Evolutionary conservation across 2,888 invertebrate genomes (phyloP).

Genomic region (Boloria selene): DNA sequence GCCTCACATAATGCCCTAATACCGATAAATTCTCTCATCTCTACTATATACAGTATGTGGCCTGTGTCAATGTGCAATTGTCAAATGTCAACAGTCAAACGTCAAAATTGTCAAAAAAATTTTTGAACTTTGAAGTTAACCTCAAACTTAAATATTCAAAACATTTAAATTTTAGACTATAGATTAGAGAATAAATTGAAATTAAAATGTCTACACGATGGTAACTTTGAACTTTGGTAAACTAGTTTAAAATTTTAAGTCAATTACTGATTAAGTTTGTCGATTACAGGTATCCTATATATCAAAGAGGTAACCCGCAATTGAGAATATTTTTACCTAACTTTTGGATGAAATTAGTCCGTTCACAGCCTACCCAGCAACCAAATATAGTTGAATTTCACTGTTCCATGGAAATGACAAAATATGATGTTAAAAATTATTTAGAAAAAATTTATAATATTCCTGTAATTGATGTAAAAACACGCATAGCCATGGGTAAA

Average conservation of each 20-base stretch:
- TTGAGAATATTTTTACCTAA: slow-evolving; percentile 95
- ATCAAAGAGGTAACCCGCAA: slow-evolving; percentile 96
- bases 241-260: slow-evolving; percentile 4
- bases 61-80: no score
- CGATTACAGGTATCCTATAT: slow-evolving; percentile 91
- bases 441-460: slow-evolving; percentile 97
- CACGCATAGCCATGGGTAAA: slow-evolving; percentile 87
- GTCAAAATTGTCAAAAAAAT: not conserved
- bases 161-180: no score
- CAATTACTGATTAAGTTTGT: not conserved
- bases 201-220: slow-evolving; percentile 68
- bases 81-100: no score
- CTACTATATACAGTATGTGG: no score
- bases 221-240: slow-evolving; percentile 45
- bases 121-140: slow-evolving; percentile 4
- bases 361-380: slow-evolving; percentile 85
- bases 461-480: slow-evolving; percentile 89
- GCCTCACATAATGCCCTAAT: no score
- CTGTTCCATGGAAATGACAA: slow-evolving; percentile 97
- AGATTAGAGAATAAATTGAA: not conserved
- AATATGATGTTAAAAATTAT: slow-evolving; percentile 94
- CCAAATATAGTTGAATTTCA: slow-evolving; percentile 93
- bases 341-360: slow-evolving; percentile 97
- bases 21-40: no score
- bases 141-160: not conserved